Evolutionary conservation across 2,113 vertebrate genomes (phyloP).

Genomic region (Lipotes vexillifer): DNA sequence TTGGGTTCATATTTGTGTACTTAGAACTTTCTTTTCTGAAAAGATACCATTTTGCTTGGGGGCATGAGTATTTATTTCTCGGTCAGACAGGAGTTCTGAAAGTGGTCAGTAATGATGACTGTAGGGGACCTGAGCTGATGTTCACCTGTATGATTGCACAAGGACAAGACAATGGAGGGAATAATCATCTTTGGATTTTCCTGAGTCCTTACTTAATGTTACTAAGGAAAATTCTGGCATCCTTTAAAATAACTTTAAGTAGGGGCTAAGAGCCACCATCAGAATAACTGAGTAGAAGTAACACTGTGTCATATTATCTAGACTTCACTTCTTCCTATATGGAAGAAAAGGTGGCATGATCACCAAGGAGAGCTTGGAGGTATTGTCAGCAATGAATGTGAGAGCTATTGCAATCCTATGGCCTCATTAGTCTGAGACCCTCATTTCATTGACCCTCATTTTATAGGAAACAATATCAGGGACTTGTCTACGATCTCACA

Average conservation of each 20-base stretch:
- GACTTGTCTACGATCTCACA: background rate
- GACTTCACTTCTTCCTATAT: background rate
- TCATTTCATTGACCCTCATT: background rate
- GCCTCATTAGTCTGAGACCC: background rate
- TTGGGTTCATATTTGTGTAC: background rate
- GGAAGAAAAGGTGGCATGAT: background rate
- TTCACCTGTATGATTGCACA: background rate
- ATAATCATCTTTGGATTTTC: background rate
- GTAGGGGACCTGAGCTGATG: background rate
- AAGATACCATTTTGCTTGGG: background rate
- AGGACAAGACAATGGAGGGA: background rate
- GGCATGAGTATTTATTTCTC: background rate
- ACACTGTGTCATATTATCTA: background rate
- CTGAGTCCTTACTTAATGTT: background rate
- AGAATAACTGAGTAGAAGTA: background rate
- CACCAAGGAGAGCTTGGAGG: background rate
- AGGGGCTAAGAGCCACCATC: background rate
- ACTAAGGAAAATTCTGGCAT: background rate
- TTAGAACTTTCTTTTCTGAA: constrained; percentile 6
- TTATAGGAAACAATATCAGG: background rate
- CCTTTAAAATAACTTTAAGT: background rate
- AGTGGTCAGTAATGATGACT: background rate
- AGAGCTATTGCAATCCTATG: background rate
- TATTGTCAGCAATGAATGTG: background rate
- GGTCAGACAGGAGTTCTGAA: background rate